These are phyloP conservation scores for Melanogrammus aeglefinus DNA, from an alignment of 2,797 vertebrate genomes.

Conservation along the genomic window DNA sequence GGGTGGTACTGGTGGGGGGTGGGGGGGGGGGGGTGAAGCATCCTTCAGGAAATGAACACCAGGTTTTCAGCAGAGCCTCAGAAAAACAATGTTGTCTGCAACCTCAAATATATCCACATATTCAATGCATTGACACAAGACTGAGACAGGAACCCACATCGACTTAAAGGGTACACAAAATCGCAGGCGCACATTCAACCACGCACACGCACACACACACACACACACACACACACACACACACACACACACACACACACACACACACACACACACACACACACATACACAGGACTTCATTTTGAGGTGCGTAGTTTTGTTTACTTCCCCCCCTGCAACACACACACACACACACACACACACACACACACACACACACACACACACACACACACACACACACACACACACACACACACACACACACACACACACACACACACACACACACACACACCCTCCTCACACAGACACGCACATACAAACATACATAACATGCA, in stretches of 20 bases:
- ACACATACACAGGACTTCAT: slow-evolving; percentile 11
- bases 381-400: neutral
- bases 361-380: neutral
- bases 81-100: slow-evolving; percentile 40
- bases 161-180: slow-evolving; percentile 12
- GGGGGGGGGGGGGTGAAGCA: slow-evolving; percentile 34
- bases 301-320: slow-evolving; percentile 47
- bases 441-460: slow-evolving; percentile 1
- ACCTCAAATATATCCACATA: neutral
- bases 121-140: neutral
- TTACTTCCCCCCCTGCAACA: slow-evolving; percentile 21
- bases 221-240: slow-evolving; percentile 8
- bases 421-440: slow-evolving; percentile 22
- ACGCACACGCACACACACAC: slow-evolving; percentile 5
- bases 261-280: slow-evolving; percentile 6
- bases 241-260: slow-evolving; percentile 6
- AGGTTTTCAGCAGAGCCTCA: slow-evolving; percentile 57
- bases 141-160: slow-evolving; percentile 19
- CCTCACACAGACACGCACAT: neutral
- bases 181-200: slow-evolving; percentile 16
- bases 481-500: neutral
- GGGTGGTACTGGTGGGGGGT: neutral
- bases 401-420: slow-evolving; percentile 15
- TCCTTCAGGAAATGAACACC: slow-evolving; percentile 61
- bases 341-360: neutral